Evolutionary conservation across 2,797 vertebrate genomes (phyloP).

Genomic region (Myotis findleyi): DNA sequence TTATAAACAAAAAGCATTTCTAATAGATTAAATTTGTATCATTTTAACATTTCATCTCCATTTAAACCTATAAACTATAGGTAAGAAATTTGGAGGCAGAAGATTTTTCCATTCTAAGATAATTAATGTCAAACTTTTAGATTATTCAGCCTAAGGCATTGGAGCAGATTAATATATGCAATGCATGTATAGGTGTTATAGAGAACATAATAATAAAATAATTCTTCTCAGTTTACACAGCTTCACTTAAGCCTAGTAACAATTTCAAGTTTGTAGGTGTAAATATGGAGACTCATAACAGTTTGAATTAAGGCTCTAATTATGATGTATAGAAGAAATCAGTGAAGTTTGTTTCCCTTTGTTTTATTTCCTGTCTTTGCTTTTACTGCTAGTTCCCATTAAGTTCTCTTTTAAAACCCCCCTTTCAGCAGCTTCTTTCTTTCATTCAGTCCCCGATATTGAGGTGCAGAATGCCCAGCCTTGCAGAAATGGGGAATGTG

Average conservation of each 20-base stretch:
- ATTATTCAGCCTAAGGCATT: neutral
- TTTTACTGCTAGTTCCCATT: neutral
- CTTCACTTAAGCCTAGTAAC: constrained; percentile 17
- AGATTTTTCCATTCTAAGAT: neutral
- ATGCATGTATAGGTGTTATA: neutral
- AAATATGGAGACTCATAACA: neutral
- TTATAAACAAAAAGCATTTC: neutral
- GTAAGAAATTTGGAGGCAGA: neutral
- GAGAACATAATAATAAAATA: constrained; percentile 8
- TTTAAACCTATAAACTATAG: neutral
- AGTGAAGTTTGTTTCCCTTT: neutral
- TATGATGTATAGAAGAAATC: neutral
- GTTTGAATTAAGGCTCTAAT: constrained; percentile 15
- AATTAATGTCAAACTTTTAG: neutral
- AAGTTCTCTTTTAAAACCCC: neutral
- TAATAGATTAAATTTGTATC: neutral
- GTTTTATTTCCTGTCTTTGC: neutral
- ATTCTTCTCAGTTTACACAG: constrained; percentile 2
- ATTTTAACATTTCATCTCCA: neutral
- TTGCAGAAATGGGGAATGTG: neutral
- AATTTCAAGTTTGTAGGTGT: neutral
- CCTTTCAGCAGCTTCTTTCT: neutral
- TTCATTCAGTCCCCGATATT: neutral
- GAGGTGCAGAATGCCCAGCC: rapidly evolving
- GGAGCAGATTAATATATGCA: neutral